Base-by-base conservation (phyloP, 2,888 invertebrate genomes). In the Melitaea athalia region DNA sequence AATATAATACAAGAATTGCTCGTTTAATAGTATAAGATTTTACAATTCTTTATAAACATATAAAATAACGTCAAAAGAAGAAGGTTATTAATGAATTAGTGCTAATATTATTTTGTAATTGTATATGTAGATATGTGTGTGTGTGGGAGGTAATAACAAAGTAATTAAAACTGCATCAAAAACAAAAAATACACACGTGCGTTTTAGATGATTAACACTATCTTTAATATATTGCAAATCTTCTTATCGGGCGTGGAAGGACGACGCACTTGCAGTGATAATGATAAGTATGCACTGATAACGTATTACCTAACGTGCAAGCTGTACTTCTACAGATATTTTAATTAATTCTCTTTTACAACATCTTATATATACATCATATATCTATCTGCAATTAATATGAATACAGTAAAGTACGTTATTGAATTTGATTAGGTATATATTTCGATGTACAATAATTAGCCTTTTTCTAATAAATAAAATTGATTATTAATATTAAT, bases 231-330 rank as follows among this genome's bases (percentile, higher is more conserved):
- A 69, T 69, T 71, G 75, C 72, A 69, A 75, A 71, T 73, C 75
- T 24, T 71, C 49, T 68, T 72, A 72, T 72, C 75, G 75, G 70
- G n/a, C 60, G 43, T 63, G 66, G 68, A 75, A 75, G 77, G 76
- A 75, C 72, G 73, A 71, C 73, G 76, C 74, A 75, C 74, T 75
- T 74, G 76, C 73, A 65, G 70, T 75, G 76, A 76, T 77, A 75
- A 60, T 70, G 75, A 75, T 76, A 77, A 76, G 68, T 70, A 59
- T 72, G 72, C 72, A 74, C 67, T 74, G 75, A 77, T 77, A 77
- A 68, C 60, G 57, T 45, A 59, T 76, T 74, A 75, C 72, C 59
- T 67, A 64, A 71, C 61, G 59, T 45, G 42, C 33, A 7, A 42
- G 61, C 45, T 69, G 67, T 62, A 67, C 59, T 62, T 62, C 62